phyloP scores from a whole-genome alignment of 2,888 invertebrate genomes.

The Trachelus troglodyta region DNA sequence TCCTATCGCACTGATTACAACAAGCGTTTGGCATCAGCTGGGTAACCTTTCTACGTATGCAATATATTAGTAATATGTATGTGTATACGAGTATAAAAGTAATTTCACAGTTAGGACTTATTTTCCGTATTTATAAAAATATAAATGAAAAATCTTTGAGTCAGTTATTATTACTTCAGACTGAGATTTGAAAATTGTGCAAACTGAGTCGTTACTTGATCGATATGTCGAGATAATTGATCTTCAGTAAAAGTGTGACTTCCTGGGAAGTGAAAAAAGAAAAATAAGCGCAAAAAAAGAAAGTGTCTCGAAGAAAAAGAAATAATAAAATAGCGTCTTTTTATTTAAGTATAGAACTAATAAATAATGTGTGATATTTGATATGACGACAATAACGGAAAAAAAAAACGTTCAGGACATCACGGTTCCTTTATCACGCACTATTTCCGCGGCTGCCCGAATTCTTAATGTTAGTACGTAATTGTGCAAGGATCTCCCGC shows the following conservation, averaged over 20 bases:
- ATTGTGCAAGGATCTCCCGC: background rate
- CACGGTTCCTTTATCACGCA: background rate
- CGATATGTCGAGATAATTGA: background rate
- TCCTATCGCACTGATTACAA: background rate
- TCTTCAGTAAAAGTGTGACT: background rate
- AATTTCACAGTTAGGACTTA: background rate
- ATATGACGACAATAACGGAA: background rate
- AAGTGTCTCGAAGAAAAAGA: background rate
- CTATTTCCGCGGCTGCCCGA: background rate
- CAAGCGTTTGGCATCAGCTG: background rate
- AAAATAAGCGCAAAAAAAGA: background rate
- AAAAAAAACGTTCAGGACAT: background rate
- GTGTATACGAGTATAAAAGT: background rate
- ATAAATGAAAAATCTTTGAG: background rate
- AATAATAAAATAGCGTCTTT: background rate
- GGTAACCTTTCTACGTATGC: background rate
- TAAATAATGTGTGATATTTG: background rate
- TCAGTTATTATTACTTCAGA: background rate
- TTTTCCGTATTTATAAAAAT: background rate
- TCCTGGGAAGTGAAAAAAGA: background rate
- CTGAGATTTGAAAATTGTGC: background rate
- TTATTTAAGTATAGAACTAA: background rate
- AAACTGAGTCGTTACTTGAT: background rate
- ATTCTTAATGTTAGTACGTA: background rate
- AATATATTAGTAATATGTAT: background rate